phyloP scores from a whole-genome alignment of 1,140 invertebrate genomes.

The Leptinotarsa undecemlineata region DNA sequence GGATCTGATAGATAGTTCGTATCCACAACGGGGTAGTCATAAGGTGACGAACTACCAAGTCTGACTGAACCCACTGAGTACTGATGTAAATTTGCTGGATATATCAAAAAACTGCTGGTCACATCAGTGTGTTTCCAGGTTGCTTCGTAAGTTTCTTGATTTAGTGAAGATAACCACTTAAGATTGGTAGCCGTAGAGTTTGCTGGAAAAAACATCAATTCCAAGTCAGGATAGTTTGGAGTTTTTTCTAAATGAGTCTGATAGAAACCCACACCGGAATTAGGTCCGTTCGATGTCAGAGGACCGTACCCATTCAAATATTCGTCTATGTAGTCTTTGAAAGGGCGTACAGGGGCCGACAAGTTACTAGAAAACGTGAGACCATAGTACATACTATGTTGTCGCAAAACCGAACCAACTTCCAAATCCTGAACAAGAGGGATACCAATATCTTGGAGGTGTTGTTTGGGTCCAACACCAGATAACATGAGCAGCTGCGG shows the following conservation, averaged over 20 bases:
- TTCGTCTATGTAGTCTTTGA: conserved; percentile 10
- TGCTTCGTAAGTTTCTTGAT: neutral
- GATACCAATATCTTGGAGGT: conserved; percentile 62
- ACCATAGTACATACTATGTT: conserved; percentile 59
- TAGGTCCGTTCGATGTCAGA: neutral
- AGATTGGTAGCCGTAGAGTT: conserved; percentile 4
- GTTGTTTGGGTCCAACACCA: conserved; percentile 70
- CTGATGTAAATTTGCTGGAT: conserved; percentile 60
- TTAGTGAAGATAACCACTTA: neutral
- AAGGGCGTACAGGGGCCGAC: neutral
- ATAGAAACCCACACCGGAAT: neutral
- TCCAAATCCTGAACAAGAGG: conserved; percentile 66
- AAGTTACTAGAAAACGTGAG: conserved; percentile 20
- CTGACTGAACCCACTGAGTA: conserved; percentile 73
- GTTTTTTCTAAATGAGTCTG: conserved; percentile 7
- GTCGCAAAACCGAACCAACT: conserved; percentile 74
- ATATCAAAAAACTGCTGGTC: conserved; percentile 25
- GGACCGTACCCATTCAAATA: conserved; percentile 13
- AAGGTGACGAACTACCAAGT: conserved; percentile 69
- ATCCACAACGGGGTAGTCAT: conserved; percentile 75
- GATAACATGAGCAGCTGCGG: conserved; percentile 76
- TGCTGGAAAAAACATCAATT: conserved; percentile 14
- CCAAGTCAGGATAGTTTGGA: conserved; percentile 19
- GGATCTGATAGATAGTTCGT: conserved; percentile 74
- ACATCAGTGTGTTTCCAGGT: neutral